Base-by-base conservation (phyloP, 2,888 invertebrate species). In the Papilio demoleus region DNA sequence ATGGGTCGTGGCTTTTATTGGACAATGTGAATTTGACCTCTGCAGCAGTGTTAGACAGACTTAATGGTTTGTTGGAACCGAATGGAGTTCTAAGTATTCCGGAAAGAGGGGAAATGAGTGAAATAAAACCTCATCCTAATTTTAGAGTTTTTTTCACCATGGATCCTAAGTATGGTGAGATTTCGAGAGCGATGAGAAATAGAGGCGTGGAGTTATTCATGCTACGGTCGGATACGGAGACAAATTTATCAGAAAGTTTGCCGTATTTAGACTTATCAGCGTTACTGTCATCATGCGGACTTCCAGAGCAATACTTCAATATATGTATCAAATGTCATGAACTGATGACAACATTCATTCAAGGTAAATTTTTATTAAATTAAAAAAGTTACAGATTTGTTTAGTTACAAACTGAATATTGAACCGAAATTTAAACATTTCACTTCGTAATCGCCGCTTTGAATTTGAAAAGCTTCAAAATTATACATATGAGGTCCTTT, bases 171-270 rank as follows among this genome's bases (percentile, higher is more conserved):
- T 96, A 97, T 87, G 99, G 99, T 0, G 98, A 99, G 87, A 96
- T 99, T 73, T 99, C 99, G 0, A 94, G 97, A 76, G 99, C 99
- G 0, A 99, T 99, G 99, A 94, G 99, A 70, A 99, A 99, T 87
- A 94, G 99, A 79, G 99, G 99, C 3, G 95, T 99, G 0, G 99
- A 99, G 93, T 96, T 99, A 77, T 93, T 84, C 73, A 73, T 93
- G 50, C 70, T 92, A 0, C 79, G 84, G 67, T 74, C 84, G 11
- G 89, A 90, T 36, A 81, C 70, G 68, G 84, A 86, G 69, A 72
- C 77, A 4, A 79, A 77, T 14, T 75, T 92, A 61, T 83, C 86
- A 4, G 88, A 91, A 65, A 86, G 86, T 1, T 76, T 91, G 70
- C 82, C 88, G 3, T 84, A 82, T 71, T 81, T 92, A 78, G 93